Percentiles rank a stretch among this genome's conserved stretches.
phyloP scores from a whole-genome alignment of 2,797 vertebrate genomes.

The Kryptolebias ocellatus region DNA sequence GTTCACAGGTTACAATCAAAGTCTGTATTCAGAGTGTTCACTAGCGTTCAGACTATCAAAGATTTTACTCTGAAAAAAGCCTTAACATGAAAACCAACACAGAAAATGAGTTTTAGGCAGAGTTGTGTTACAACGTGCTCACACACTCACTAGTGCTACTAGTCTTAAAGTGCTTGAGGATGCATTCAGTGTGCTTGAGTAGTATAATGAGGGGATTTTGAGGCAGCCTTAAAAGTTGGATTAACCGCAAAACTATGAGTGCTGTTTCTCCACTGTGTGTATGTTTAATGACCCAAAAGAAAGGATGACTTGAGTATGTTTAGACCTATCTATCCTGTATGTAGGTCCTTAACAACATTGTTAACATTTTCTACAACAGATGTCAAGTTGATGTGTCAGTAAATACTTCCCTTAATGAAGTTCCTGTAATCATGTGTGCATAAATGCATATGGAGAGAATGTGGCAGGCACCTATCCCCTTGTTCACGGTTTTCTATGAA shows the following conservation, averaged over 20 bases:
- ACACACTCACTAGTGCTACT: constrained; percentile 65
- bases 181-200: constrained; percentile 70
- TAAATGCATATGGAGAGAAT: constrained; percentile 25
- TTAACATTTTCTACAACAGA: constrained; percentile 38
- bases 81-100: constrained; percentile 46
- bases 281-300: constrained; percentile 35
- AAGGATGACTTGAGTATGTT: constrained; percentile 15
- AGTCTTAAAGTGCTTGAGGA: constrained; percentile 75
- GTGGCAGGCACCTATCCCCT: constrained; percentile 21
- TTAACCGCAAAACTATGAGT: constrained; percentile 13
- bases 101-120: constrained; percentile 40
- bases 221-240: constrained; percentile 30
- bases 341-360: constrained; percentile 11
- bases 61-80: constrained; percentile 21
- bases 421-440: constrained; percentile 25
- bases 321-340: constrained; percentile 17
- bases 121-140: constrained; percentile 56
- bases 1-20: constrained; percentile 57
- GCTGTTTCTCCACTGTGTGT: constrained; percentile 8
- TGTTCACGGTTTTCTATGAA: constrained; percentile 40
- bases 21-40: constrained; percentile 23
- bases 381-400: constrained; percentile 39
- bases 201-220: constrained; percentile 38
- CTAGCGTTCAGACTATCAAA: constrained; percentile 14
- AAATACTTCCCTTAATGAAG: constrained; percentile 33